Percentiles rank a stretch among this genome's conserved stretches.
phyloP scores from a whole-genome alignment of 1,140 invertebrate species.

The Heliothis subflexa region DNA sequence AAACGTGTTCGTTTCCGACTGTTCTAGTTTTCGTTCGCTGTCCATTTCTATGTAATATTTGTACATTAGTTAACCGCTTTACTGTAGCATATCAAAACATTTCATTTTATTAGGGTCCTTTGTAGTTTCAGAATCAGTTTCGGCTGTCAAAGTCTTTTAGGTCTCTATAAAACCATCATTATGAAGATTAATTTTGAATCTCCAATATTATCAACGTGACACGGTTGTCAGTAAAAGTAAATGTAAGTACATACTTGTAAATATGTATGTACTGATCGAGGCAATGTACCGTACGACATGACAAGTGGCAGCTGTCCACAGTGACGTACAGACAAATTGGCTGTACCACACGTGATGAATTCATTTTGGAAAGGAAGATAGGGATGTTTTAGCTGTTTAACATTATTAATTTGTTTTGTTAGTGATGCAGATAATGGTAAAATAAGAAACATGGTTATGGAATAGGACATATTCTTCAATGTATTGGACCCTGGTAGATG shows the following conservation, averaged over 20 bases:
- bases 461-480: neutral
- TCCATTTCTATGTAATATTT: slow-evolving; percentile 27
- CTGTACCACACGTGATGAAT: slow-evolving; percentile 17
- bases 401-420: neutral
- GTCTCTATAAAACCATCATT: neutral
- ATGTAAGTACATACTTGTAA: neutral
- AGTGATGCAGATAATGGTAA: neutral
- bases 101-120: neutral
- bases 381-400: neutral
- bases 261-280: slow-evolving; percentile 2
- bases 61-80: neutral
- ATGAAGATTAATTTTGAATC: neutral
- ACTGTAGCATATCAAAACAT: neutral
- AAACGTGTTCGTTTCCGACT: slow-evolving; percentile 38
- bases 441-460: too few species aligned
- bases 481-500: neutral
- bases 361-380: neutral
- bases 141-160: neutral
- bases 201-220: neutral
- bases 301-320: slow-evolving; percentile 37
- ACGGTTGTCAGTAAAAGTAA: neutral
- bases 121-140: neutral
- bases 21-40: slow-evolving; percentile 24
- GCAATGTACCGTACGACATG: slow-evolving; percentile 29
- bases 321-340: slow-evolving; percentile 17